phyloP scores from a whole-genome alignment of 2,113 vertebrate genomes.

The Paramormyrops kingsleyae region DNA sequence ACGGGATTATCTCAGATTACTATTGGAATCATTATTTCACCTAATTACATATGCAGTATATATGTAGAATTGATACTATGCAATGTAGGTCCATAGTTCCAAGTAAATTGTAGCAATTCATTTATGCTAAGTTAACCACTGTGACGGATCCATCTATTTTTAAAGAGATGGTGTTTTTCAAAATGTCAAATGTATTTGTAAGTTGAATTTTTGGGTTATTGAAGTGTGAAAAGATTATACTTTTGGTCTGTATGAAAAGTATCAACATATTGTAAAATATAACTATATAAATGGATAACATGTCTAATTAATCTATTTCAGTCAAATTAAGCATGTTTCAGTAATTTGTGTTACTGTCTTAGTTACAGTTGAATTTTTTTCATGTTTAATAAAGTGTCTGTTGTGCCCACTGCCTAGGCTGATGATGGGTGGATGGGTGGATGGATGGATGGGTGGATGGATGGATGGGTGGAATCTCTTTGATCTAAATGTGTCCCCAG shows the following conservation, averaged over 20 bases:
- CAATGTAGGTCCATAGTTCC: background rate
- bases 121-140: background rate
- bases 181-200: background rate
- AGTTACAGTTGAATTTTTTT: background rate
- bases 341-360: background rate
- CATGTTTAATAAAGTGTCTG: background rate
- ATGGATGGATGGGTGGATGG: background rate
- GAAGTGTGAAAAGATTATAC: background rate
- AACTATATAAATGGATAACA: background rate
- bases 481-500: background rate
- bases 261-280: background rate
- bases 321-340: background rate
- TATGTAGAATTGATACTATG: background rate
- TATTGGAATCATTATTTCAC: background rate
- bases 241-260: background rate
- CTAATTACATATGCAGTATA: background rate
- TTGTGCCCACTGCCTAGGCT: background rate
- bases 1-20: background rate
- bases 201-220: background rate
- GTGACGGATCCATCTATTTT: background rate
- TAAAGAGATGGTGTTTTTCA: background rate
- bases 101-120: background rate
- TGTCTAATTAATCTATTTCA: background rate
- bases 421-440: background rate
- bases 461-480: background rate